Percentiles rank a stretch among this genome's conserved stretches.
Conservation (phyloP, 1,140 invertebrate species). For the Philotrypesis tridentata region DNA sequence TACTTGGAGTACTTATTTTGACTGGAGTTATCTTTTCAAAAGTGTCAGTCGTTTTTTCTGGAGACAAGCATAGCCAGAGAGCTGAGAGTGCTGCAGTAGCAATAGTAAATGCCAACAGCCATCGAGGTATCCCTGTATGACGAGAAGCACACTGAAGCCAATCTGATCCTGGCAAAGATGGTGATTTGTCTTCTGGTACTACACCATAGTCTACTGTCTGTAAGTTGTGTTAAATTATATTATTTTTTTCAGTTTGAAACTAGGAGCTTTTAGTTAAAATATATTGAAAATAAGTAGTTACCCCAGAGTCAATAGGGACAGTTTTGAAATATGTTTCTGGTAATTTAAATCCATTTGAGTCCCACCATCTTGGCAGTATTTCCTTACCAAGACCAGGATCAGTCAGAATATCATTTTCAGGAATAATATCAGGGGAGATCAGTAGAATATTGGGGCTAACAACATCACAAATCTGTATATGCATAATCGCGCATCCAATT, state of each 20-base stretch:
- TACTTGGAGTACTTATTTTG: slow-evolving; percentile 51
- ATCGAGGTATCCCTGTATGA: slow-evolving; percentile 74
- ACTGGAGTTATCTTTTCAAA: slow-evolving; percentile 50
- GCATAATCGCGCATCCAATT: slow-evolving; percentile 61
- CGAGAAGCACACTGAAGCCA: slow-evolving; percentile 75
- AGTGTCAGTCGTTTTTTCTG: slow-evolving; percentile 54
- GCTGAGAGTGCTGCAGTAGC: slow-evolving; percentile 71
- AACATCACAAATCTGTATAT: slow-evolving; percentile 61
- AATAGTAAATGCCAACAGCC: slow-evolving; percentile 71
- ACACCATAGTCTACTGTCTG: slow-evolving; percentile 59
- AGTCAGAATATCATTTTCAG: slow-evolving; percentile 67
- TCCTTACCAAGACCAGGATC: slow-evolving; percentile 69
- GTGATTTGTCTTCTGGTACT: slow-evolving; percentile 59
- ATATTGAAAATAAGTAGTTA: slow-evolving; percentile 52
- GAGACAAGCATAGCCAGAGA: slow-evolving; percentile 74
- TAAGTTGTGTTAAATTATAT: slow-evolving; percentile 13
- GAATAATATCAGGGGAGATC: slow-evolving; percentile 66
- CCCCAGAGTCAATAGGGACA: slow-evolving; percentile 66
- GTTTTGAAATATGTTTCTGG: slow-evolving; percentile 71
- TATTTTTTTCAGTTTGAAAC: slow-evolving; percentile 1
- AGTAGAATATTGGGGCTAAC: slow-evolving; percentile 63
- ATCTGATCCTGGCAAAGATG: slow-evolving; percentile 61
- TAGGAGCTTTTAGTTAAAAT: not conserved
- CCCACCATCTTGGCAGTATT: slow-evolving; percentile 69
- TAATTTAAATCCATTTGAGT: slow-evolving; percentile 67